These are phyloP conservation scores for Homarus americanus DNA, from an alignment of 1,140 invertebrate genomes.

Conservation along the genomic window DNA sequence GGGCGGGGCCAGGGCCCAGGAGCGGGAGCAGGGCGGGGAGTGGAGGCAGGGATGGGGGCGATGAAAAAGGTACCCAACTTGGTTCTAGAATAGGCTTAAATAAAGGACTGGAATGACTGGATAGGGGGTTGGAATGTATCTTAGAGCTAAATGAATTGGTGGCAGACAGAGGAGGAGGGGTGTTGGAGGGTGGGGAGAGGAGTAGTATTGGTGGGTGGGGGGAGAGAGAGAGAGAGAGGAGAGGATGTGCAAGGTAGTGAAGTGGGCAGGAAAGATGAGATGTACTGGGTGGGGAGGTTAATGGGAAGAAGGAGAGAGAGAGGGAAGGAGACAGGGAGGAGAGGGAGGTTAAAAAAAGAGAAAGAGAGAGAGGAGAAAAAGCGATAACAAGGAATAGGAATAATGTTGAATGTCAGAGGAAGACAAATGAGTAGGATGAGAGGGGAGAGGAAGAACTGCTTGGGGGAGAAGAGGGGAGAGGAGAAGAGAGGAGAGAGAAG, in stretches of 20 bases:
- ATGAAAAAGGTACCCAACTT: too few species aligned
- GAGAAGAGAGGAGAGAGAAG: not conserved
- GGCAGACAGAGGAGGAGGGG: too few species aligned
- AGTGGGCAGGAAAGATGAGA: not conserved
- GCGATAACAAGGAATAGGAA: not conserved
- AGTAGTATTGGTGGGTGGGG: too few species aligned
- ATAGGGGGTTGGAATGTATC: too few species aligned
- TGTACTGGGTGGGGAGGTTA: not conserved
- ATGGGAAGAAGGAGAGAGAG: not conserved
- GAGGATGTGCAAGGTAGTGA: not conserved
- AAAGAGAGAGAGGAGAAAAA: not conserved
- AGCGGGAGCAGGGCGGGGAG: not conserved
- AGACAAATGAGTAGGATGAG: too few species aligned
- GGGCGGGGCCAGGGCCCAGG: not conserved
- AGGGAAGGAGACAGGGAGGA: not conserved
- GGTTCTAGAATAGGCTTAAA: too few species aligned
- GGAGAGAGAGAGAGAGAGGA: not conserved
- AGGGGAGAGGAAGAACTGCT: not conserved
- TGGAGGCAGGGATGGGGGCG: too few species aligned
- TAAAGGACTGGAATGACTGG: too few species aligned
- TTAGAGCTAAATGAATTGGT: too few species aligned
- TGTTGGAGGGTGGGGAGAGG: too few species aligned
- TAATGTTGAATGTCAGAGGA: not conserved
- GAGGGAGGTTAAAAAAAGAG: not conserved
- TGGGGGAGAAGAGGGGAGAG: not conserved